Evolutionary conservation across 2,113 vertebrate species (phyloP).

Genomic region (Sturnus vulgaris): DNA sequence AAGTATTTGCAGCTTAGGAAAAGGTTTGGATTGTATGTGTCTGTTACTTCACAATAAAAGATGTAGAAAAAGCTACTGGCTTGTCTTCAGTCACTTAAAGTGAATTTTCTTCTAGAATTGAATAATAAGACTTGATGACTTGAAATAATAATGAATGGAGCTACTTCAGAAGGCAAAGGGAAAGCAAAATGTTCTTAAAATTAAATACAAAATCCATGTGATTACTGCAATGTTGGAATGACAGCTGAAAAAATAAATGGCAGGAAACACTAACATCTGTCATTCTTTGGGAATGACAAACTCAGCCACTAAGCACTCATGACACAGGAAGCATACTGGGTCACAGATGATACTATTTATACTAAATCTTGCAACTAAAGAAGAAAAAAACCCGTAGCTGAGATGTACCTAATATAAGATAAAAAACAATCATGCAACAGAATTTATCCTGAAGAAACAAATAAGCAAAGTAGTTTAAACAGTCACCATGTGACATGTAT

Average conservation of each 20-base stretch:
- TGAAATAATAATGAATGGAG: background rate
- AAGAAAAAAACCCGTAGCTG: fast-evolving
- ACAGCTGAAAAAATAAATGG: background rate
- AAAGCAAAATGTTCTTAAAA: background rate
- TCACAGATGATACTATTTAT: background rate
- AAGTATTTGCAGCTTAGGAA: slow-evolving; percentile 21
- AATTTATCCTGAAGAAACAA: background rate
- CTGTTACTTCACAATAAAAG: slow-evolving; percentile 26
- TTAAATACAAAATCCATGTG: background rate
- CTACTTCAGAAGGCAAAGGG: background rate
- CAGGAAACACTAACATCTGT: background rate
- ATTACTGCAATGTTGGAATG: background rate
- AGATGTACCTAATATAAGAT: background rate
- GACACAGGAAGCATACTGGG: background rate
- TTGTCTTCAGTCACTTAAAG: slow-evolving; percentile 15
- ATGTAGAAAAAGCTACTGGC: background rate
- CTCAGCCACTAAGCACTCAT: background rate
- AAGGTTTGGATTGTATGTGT: slow-evolving; percentile 11
- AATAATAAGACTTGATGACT: slow-evolving; percentile 27
- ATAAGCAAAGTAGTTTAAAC: background rate
- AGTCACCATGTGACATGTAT: background rate
- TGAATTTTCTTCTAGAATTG: slow-evolving; percentile 43
- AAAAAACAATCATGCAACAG: background rate
- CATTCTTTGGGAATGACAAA: background rate
- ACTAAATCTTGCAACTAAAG: background rate